Percentiles rank a stretch among this genome's conserved stretches.
Conservation (phyloP, 2,888 invertebrate species). For the Papilio gigon region DNA sequence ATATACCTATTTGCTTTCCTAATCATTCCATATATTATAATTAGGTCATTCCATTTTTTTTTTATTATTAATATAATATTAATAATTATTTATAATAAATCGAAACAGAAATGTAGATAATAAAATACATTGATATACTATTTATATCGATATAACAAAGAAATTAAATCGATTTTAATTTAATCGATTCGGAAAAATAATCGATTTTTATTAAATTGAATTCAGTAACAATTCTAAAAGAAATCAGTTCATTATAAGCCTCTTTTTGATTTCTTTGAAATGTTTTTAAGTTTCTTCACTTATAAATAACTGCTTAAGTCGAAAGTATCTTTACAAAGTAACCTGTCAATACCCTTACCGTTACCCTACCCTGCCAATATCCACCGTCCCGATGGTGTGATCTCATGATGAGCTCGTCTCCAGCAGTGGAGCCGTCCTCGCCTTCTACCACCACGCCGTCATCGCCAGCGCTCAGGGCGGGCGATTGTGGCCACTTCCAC, state of each 20-base stretch:
- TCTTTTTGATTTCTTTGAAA: too few relatives aligned
- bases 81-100: too few relatives aligned
- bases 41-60: constrained; percentile 23
- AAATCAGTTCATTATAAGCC: too few relatives aligned
- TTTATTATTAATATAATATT: not conserved
- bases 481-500: constrained; percentile 65
- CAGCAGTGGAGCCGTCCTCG: constrained; percentile 76
- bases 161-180: too few relatives aligned
- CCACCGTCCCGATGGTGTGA: constrained; percentile 73
- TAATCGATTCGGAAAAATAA: too few relatives aligned
- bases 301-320: too few relatives aligned
- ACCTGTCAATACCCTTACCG: not conserved
- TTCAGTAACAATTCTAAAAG: too few relatives aligned
- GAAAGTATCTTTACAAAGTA: not conserved
- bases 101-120: too few relatives aligned
- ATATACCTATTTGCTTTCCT: constrained; percentile 18
- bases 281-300: too few relatives aligned
- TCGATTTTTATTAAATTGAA: too few relatives aligned
- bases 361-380: constrained; percentile 41
- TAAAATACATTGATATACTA: too few relatives aligned
- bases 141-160: too few relatives aligned
- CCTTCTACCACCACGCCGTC: constrained; percentile 72
- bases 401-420: constrained; percentile 76
- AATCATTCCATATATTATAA: constrained; percentile 27
- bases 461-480: constrained; percentile 64